Evolutionary conservation across 2,888 invertebrate genomes (phyloP).

Genomic region (Autographa gamma): DNA sequence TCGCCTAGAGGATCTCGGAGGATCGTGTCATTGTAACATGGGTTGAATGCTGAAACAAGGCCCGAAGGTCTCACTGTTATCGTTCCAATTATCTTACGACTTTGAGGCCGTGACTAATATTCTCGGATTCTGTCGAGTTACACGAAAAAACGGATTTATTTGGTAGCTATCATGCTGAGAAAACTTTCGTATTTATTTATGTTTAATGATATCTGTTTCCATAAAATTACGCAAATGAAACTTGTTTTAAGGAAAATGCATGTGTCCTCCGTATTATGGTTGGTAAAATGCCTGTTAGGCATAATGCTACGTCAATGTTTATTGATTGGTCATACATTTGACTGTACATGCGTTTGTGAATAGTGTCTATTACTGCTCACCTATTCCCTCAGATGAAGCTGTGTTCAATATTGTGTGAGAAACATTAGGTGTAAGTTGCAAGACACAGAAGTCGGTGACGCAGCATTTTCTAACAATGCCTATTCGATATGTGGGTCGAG

Average conservation of each 20-base stretch:
- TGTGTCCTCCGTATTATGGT: too few species aligned
- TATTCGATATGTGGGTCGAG: conserved; percentile 66
- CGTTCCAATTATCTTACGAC: conserved; percentile 68
- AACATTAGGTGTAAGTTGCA: conserved; percentile 28
- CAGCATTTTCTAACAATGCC: conserved; percentile 58
- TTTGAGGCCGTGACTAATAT: conserved; percentile 56
- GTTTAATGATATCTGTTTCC: too few species aligned
- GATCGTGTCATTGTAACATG: conserved; percentile 69
- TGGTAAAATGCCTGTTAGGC: too few species aligned
- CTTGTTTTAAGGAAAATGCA: too few species aligned
- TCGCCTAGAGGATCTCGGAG: conserved; percentile 64
- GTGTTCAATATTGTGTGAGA: conserved; percentile 32
- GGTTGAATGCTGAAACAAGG: conserved; percentile 69
- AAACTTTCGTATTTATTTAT: background rate
- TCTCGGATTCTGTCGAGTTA: conserved; percentile 23
- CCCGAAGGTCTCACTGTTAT: conserved; percentile 67
- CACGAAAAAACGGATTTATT: conserved; percentile 13
- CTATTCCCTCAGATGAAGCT: conserved; percentile 34
- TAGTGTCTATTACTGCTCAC: background rate
- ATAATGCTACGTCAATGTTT: too few species aligned
- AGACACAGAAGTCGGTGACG: conserved; percentile 54
- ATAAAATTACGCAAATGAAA: too few species aligned
- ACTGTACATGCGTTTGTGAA: background rate
- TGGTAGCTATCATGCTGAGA: background rate
- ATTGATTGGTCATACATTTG: too few species aligned